Conservation (phyloP, 2,797 vertebrate species). For the Dryobates pubescens region DNA sequence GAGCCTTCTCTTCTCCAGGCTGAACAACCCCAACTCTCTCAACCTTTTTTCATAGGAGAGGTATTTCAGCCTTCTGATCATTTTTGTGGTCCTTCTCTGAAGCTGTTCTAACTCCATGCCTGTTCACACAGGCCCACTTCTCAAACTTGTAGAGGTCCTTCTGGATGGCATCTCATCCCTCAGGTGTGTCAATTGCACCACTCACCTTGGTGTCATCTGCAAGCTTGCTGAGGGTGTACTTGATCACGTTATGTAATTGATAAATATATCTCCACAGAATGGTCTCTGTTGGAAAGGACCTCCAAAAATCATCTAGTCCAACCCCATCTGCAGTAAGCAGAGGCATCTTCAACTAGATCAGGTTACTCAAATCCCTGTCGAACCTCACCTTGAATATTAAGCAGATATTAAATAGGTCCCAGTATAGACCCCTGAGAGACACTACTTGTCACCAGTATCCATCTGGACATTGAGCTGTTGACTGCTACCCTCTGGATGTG, state of each 20-base stretch:
- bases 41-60: too few relatives aligned
- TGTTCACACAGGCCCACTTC: not conserved
- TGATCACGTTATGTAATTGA: not conserved
- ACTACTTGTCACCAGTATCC: not conserved
- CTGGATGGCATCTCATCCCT: not conserved
- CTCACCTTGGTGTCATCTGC: not conserved
- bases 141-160: not conserved
- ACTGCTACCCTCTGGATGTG: not conserved
- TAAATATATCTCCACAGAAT: not conserved
- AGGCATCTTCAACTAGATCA: too few relatives aligned
- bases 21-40: not conserved
- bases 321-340: too few relatives aligned
- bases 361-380: too few relatives aligned
- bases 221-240: not conserved
- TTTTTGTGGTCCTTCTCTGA: not conserved
- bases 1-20: not conserved
- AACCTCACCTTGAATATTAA: too few relatives aligned
- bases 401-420: not conserved
- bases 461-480: not conserved
- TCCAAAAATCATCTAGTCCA: too few relatives aligned
- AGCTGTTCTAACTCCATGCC: not conserved
- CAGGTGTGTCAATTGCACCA: not conserved
- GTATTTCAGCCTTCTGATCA: too few relatives aligned
- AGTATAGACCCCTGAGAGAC: not conserved
- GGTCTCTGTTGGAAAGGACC: too few relatives aligned